Evolutionary conservation across 2,888 invertebrate genomes (phyloP).

Genomic region (Polyploca ridens): DNA sequence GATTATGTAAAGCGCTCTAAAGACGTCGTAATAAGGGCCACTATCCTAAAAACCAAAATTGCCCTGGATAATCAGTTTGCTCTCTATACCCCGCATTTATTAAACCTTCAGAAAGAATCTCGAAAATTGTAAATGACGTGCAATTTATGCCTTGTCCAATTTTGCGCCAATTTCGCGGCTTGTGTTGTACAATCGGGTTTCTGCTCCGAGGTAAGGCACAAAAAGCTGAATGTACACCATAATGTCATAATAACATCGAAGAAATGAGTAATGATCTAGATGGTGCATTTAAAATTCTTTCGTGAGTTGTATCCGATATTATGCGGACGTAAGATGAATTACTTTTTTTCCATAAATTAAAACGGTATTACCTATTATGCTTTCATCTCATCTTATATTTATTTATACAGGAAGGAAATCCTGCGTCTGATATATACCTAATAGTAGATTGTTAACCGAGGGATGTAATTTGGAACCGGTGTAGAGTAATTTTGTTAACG

Average conservation of each 20-base stretch:
- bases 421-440: not conserved
- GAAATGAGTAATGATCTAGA: slow-evolving; percentile 60
- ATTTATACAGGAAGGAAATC: not conserved
- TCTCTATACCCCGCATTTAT: slow-evolving; percentile 23
- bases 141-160: slow-evolving; percentile 70
- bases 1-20: not conserved
- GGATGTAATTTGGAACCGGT: too few relatives aligned
- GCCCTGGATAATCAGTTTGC: slow-evolving; percentile 27
- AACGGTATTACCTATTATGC: slow-evolving; percentile 25
- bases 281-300: slow-evolving; percentile 60
- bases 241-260: slow-evolving; percentile 60
- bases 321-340: slow-evolving; percentile 55
- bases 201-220: slow-evolving; percentile 48
- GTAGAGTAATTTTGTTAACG: too few relatives aligned
- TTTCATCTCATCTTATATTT: not conserved
- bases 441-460: too few relatives aligned
- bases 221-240: slow-evolving; percentile 50
- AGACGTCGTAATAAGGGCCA: slow-evolving; percentile 20
- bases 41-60: slow-evolving; percentile 35
- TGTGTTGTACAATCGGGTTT: slow-evolving; percentile 47
- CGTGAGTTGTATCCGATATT: slow-evolving; percentile 45
- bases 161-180: slow-evolving; percentile 74
- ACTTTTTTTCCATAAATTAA: slow-evolving; percentile 44
- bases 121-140: slow-evolving; percentile 58
- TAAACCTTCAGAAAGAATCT: slow-evolving; percentile 32